These are phyloP conservation scores for Vicugna pacos DNA, from an alignment of 2,113 vertebrate genomes.

Conservation along the genomic window DNA sequence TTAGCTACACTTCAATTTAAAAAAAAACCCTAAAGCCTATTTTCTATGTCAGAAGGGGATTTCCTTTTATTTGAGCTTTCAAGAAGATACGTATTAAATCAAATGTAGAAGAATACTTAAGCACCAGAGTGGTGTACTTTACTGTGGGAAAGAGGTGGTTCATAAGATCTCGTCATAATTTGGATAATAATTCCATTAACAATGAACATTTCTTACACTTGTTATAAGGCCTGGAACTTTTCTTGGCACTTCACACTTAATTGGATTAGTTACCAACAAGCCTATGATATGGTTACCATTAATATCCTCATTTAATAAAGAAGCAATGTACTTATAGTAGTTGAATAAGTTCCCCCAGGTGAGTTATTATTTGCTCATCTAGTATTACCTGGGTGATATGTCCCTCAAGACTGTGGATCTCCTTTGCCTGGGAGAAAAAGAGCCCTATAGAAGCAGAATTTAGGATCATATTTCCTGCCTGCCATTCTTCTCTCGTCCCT, in stretches of 20 bases:
- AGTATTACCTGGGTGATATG: background rate
- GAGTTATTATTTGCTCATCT: background rate
- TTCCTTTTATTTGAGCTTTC: background rate
- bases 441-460: background rate
- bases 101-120: background rate
- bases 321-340: background rate
- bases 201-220: background rate
- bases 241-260: background rate
- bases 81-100: background rate
- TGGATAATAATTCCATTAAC: background rate
- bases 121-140: background rate
- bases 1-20: too few species aligned
- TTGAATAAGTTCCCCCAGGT: background rate
- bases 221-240: background rate
- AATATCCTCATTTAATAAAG: background rate
- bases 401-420: background rate
- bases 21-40: background rate
- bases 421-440: background rate
- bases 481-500: background rate
- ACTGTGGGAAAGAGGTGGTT: background rate
- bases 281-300: background rate
- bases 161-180: background rate
- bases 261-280: background rate
- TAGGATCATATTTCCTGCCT: background rate
- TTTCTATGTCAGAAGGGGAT: background rate